These are phyloP conservation scores for Pygathrix nemaeus DNA, from an alignment of 2,113 vertebrate genomes.

Conservation along the genomic window DNA sequence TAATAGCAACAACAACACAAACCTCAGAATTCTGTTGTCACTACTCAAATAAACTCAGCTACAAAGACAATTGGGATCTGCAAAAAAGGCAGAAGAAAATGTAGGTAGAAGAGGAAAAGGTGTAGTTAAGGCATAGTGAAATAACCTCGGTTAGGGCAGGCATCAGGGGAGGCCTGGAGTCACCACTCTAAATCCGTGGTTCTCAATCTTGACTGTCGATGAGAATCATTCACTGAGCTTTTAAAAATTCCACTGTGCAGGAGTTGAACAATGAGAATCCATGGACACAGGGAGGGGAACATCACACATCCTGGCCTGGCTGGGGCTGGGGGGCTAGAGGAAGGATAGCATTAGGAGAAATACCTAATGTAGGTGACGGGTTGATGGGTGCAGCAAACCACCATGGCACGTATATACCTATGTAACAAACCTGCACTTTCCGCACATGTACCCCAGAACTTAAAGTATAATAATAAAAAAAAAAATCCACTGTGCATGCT, in stretches of 20 bases:
- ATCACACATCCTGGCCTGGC: too few species aligned
- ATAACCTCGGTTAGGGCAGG: not conserved
- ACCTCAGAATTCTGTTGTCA: not conserved
- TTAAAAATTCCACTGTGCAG: accelerated
- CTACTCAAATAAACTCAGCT: not conserved
- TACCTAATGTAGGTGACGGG: too few species aligned
- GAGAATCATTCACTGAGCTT: not conserved
- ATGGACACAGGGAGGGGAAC: too few species aligned
- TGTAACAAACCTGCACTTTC: too few species aligned
- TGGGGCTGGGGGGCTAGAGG: too few species aligned
- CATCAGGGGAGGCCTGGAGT: not conserved
- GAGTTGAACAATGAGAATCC: too few species aligned
- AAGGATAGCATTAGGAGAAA: too few species aligned
- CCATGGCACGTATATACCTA: too few species aligned
- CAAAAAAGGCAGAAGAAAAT: not conserved
- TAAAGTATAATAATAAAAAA: too few species aligned
- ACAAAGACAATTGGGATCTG: not conserved
- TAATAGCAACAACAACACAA: not conserved
- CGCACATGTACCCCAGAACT: too few species aligned
- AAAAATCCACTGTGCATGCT: not conserved
- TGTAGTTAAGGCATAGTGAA: not conserved
- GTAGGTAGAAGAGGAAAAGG: not conserved
- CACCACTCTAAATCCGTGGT: not conserved
- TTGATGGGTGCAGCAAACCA: too few species aligned
- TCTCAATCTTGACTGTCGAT: not conserved